A percentile compares a stretch with the other conserved stretches of the same genome.
phyloP scores from a whole-genome alignment of 2,797 vertebrate genomes.

The Halcyon leucocephala region DNA sequence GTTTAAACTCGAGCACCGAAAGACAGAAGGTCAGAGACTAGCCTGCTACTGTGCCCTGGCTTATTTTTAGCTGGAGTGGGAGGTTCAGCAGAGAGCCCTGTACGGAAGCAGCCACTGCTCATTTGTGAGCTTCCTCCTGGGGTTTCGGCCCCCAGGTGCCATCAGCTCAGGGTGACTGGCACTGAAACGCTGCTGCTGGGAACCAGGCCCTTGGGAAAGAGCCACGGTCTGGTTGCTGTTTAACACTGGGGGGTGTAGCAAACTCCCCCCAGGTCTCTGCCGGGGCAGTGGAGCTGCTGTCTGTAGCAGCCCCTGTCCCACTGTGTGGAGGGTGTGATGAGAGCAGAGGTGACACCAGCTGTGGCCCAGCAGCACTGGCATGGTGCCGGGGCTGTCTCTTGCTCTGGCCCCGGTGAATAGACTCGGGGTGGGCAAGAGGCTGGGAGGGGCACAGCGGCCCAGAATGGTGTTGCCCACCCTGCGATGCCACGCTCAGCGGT shows the following conservation, averaged over 20 bases:
- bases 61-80: background rate
- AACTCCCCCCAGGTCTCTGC: rapidly evolving
- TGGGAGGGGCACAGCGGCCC: background rate
- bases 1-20: rapidly evolving
- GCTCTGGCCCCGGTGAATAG: background rate
- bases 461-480: rapidly evolving
- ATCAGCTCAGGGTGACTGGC: no score
- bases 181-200: background rate
- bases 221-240: rapidly evolving
- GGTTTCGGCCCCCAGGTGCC: no score
- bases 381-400: rapidly evolving
- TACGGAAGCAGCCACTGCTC: no score
- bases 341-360: no score
- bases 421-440: background rate
- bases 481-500: rapidly evolving
- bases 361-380: no score
- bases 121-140: rapidly evolving
- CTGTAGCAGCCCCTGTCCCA: rapidly evolving
- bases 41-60: rapidly evolving
- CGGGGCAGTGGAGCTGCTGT: background rate
- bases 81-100: background rate
- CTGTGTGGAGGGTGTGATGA: background rate
- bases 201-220: no score
- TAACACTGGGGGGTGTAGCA: rapidly evolving
- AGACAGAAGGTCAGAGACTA: background rate